These are phyloP conservation scores for Clytia hemisphaerica DNA, from an alignment of 30 jellyfish, hydroid and myxozoan species.

Conservation along the genomic window DNA sequence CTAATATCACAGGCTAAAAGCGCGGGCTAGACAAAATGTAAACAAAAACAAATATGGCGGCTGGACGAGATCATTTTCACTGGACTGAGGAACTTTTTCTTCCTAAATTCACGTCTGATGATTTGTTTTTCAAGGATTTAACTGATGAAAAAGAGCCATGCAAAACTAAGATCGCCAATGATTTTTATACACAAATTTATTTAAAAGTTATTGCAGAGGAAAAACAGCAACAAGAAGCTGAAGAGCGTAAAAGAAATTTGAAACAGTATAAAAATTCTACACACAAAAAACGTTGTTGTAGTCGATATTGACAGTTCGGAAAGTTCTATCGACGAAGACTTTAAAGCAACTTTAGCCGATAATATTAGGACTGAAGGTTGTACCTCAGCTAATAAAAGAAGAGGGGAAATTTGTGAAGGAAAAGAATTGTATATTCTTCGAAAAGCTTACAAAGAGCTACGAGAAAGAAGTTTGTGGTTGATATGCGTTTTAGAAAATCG, in stretches of 20 bases:
- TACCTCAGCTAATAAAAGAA: neutral
- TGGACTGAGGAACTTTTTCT: conserved; percentile 2
- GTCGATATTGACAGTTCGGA: neutral
- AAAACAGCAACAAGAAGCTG: neutral
- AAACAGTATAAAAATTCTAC: neutral
- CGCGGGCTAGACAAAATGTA: neutral
- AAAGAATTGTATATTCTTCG: neutral
- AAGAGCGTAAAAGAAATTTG: neutral
- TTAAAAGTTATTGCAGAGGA: neutral
- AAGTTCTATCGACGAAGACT: neutral
- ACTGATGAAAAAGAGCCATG: neutral
- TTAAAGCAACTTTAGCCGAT: neutral
- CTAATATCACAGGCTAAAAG: neutral
- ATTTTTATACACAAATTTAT: neutral
- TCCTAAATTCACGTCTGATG: neutral
- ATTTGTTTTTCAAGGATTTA: neutral
- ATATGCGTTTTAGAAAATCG: neutral
- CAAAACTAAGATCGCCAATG: neutral
- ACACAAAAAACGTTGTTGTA: neutral
- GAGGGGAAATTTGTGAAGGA: neutral
- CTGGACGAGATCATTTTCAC: too few relatives aligned
- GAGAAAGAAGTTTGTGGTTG: neutral
- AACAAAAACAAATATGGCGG: too few relatives aligned
- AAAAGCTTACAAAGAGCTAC: neutral
- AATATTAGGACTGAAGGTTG: too few relatives aligned